A percentile compares a stretch with the other conserved stretches of the same genome.
phyloP scores from a whole-genome alignment of 2,797 vertebrate species.

The Coendou prehensilis region DNA sequence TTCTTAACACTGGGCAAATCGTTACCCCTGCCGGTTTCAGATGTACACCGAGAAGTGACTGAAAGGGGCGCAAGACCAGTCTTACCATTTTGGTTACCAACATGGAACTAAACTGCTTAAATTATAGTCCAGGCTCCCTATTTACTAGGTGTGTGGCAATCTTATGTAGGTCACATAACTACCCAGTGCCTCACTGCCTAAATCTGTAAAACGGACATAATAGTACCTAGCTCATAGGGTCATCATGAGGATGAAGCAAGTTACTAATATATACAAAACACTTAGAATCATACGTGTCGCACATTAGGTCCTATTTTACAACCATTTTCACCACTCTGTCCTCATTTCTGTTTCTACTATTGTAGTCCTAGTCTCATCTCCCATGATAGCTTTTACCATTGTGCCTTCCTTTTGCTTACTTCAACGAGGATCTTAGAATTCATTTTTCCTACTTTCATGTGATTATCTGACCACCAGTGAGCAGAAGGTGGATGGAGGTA shows the following conservation, averaged over 20 bases:
- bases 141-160: not conserved
- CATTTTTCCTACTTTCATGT: not conserved
- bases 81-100: not conserved
- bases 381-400: not conserved
- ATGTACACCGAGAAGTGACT: not conserved
- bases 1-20: not conserved
- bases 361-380: not conserved
- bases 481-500: not conserved
- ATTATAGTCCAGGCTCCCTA: not conserved
- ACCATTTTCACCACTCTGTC: not conserved
- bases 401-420: conserved; percentile 27
- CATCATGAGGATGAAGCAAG: not conserved
- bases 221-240: not conserved
- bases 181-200: not conserved
- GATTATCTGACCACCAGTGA: not conserved
- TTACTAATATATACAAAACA: not conserved
- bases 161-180: not conserved
- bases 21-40: not conserved
- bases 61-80: not conserved
- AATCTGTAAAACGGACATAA: not conserved
- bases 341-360: not conserved
- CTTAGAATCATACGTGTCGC: not conserved
- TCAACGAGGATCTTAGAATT: conserved; percentile 14
- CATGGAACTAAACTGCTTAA: not conserved
- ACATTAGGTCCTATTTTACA: not conserved